Conservation (phyloP, 2,888 invertebrate genomes). For the Alentia gelatinosa region DNA sequence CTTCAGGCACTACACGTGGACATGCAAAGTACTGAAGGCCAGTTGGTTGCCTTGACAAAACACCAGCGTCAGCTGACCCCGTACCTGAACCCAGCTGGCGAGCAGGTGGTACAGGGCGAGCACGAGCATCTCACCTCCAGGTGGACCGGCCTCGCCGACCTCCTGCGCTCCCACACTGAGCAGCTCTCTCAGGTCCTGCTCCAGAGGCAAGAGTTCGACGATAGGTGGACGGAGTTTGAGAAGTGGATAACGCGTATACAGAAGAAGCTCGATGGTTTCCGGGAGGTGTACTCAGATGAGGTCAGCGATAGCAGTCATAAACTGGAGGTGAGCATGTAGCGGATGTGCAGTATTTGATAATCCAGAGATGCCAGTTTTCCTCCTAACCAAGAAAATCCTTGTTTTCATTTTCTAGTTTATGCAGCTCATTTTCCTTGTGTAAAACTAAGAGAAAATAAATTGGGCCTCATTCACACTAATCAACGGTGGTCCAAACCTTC, state of each 20-base stretch:
- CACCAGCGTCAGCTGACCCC: constrained; percentile 73
- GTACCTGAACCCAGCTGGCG: constrained; percentile 73
- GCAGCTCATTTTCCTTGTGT: no score
- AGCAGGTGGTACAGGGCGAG: constrained; percentile 83
- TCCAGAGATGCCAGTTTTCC: no score
- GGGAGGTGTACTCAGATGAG: constrained; percentile 90
- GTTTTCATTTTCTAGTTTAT: no score
- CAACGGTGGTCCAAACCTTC: no score
- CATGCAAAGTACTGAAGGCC: constrained; percentile 65
- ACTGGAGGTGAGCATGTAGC: constrained; percentile 85
- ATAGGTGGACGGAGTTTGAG: constrained; percentile 88
- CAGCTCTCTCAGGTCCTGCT: constrained; percentile 71
- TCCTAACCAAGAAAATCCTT: no score
- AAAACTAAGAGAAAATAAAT: no score
- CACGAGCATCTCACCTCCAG: constrained; percentile 91
- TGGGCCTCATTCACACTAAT: no score
- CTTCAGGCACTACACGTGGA: constrained; percentile 58
- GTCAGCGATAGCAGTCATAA: constrained; percentile 90
- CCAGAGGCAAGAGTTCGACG: constrained; percentile 84
- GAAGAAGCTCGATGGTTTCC: constrained; percentile 85
- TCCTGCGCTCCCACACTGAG: constrained; percentile 87
- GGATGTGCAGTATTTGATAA: no score
- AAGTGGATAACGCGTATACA: constrained; percentile 85
- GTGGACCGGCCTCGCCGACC: constrained; percentile 86
- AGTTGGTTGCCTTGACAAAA: constrained; percentile 70